Evolutionary conservation across 2,113 vertebrate species (phyloP), one percentile per base, ranked within the genome.

Genomic region (Macrotus californicus): DNA sequence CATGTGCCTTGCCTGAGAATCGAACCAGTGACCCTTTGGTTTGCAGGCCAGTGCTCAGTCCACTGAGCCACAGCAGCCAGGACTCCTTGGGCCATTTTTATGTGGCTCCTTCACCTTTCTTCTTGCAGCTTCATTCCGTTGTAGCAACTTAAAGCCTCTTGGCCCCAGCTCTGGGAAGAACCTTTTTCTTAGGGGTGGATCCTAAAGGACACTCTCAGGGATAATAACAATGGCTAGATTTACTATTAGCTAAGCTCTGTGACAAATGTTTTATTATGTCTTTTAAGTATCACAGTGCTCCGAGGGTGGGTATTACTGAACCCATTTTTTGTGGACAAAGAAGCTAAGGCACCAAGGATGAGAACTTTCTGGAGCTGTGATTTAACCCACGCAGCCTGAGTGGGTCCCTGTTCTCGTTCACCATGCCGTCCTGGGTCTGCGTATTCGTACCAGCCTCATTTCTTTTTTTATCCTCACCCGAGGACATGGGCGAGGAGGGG

Each of bases 291-390:
- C 46, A 67, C 22, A 56, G 2, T 89, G 56, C 26, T 89, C 80
- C 66, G 48, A 39, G 56, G 22, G 69, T 93, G 34, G 36, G 54
- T 69, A 22, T 83, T 56, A 67, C 41, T 19, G 61, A 73, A 54
- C 24, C 50, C 84, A 88, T 56, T 92, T 81, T 91, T 86, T 86
- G 46, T 50, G 81, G 73, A 89, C 59, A 76, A 52, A 89, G 92
- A 89, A 54, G 66, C 67, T 54, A 80, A 69, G 48, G 59, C 59
- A 54, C 43, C 39, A 79, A 91, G 48, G 81, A 41, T 61, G n/a
- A 75, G 84, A 52, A 59, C 26, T 29, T 85, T 48, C 73, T 12
- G 15, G 43, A 43, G 22, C 66, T 54, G 22, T 54, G 10, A 10
- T 59, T 52, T 84, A 31, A 7, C 56, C 66, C 11, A 7, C 6